These are phyloP conservation scores for Azemiops feae DNA, from an alignment of 2,113 vertebrate species.

Conservation along the genomic window DNA sequence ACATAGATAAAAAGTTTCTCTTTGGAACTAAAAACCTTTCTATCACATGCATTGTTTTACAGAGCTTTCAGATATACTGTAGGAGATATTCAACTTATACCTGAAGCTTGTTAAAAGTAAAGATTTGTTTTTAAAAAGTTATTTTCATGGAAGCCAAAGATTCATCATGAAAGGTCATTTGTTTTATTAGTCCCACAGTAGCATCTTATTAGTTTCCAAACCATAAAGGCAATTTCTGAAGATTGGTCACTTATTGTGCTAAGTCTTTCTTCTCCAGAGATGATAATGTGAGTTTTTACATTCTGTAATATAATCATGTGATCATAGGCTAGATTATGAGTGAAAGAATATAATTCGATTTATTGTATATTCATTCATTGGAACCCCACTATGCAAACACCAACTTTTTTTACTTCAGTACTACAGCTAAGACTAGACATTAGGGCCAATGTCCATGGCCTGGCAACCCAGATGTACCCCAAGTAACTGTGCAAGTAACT, in stretches of 20 bases:
- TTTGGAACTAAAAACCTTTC: background rate
- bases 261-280: background rate
- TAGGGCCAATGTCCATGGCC: background rate
- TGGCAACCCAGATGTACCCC: background rate
- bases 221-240: background rate
- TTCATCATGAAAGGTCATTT: conserved; percentile 3
- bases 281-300: background rate
- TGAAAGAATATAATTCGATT: background rate
- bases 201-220: background rate
- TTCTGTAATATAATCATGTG: background rate
- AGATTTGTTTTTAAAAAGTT: background rate
- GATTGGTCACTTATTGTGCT: background rate
- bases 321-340: background rate
- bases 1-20: background rate
- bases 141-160: background rate
- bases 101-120: background rate
- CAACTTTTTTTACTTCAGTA: background rate
- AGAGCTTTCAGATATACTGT: background rate
- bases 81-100: background rate
- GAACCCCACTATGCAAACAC: background rate
- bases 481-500: background rate
- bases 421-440: background rate
- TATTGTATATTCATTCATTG: background rate
- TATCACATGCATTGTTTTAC: background rate
- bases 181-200: conserved; percentile 1